Conservation (phyloP, 2,113 vertebrate genomes). For the Gallinago jamesoni region DNA sequence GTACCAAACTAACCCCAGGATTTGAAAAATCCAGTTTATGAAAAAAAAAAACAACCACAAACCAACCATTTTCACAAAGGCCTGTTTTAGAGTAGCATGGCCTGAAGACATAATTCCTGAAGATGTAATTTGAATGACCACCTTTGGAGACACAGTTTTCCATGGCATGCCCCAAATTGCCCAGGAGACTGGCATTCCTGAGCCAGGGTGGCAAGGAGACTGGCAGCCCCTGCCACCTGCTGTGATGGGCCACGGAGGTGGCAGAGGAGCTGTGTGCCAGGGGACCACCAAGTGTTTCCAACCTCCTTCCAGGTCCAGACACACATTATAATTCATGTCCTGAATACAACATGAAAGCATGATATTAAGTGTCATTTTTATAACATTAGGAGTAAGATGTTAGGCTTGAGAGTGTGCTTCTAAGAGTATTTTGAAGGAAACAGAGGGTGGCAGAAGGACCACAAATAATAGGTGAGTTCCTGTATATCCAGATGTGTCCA, state of each 20-base stretch:
- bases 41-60: neutral
- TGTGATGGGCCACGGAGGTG: neutral
- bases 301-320: neutral
- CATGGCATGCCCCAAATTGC: neutral
- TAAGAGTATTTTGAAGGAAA: neutral
- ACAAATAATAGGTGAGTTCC: neutral
- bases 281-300: neutral
- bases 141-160: neutral
- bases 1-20: neutral
- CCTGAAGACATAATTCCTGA: neutral
- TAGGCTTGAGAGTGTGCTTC: neutral
- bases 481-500: neutral
- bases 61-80: neutral
- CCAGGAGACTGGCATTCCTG: neutral
- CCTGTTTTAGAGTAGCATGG: neutral
- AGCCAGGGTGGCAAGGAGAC: neutral
- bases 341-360: neutral
- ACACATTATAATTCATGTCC: neutral
- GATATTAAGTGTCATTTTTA: neutral
- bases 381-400: neutral
- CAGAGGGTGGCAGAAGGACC: neutral
- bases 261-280: neutral
- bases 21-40: neutral
- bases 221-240: accelerated
- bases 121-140: neutral